phyloP scores from a whole-genome alignment of 2,113 vertebrate species.

The Gallinago jamesoni region DNA sequence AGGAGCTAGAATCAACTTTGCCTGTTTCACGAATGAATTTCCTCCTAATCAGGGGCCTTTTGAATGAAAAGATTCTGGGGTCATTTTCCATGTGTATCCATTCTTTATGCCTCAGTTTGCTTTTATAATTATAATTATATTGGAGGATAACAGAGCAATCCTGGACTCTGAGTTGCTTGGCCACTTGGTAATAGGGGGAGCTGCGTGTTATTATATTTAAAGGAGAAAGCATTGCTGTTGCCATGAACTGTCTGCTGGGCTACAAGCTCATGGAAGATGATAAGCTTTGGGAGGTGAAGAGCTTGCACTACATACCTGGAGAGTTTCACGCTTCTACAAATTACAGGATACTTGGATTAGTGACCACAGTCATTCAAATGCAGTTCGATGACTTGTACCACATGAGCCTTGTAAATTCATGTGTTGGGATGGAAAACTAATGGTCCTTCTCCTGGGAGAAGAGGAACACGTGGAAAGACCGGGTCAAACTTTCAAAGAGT shows the following conservation, averaged over 20 bases:
- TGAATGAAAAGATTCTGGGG: background rate
- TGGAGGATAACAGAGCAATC: background rate
- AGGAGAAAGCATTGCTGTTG: background rate
- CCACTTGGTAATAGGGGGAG: background rate
- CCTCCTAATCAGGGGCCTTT: background rate
- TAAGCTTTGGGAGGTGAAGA: background rate
- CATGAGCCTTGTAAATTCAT: background rate
- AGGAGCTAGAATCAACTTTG: background rate
- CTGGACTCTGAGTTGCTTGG: background rate
- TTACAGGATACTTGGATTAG: background rate
- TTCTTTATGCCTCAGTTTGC: background rate
- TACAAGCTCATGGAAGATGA: background rate
- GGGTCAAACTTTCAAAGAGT: background rate
- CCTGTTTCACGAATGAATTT: background rate
- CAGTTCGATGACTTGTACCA: fast-evolving
- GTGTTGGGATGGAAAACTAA: background rate
- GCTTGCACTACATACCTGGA: background rate
- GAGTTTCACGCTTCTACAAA: background rate
- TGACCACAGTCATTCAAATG: background rate
- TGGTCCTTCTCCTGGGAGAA: background rate
- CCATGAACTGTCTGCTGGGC: fast-evolving
- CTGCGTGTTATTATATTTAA: background rate
- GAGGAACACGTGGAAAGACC: fast-evolving
- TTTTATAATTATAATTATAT: background rate
- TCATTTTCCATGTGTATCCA: background rate